Conservation (phyloP, 2,888 invertebrate genomes). For the Hoplodrina blanda region DNA sequence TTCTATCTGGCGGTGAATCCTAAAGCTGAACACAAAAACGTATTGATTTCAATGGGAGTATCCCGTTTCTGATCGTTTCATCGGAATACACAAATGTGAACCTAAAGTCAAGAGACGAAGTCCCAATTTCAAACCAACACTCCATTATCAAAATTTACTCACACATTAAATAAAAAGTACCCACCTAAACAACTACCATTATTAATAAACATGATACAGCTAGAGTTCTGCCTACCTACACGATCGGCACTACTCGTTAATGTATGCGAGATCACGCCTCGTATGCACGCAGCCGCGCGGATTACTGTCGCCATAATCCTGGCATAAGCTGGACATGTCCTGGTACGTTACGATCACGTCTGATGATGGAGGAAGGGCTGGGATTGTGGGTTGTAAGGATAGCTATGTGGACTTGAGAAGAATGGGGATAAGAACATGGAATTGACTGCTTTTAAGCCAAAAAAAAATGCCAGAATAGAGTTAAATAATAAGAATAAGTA, state of each 20-base stretch:
- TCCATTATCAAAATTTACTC: not conserved
- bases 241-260: constrained; percentile 59
- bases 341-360: not conserved
- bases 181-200: constrained; percentile 19
- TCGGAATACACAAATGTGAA: too few species aligned
- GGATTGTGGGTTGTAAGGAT: not conserved
- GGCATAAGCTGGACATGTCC: constrained; percentile 33
- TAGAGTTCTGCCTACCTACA: constrained; percentile 32
- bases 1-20: too few species aligned
- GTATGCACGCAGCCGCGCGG: constrained; percentile 47
- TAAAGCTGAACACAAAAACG: too few species aligned
- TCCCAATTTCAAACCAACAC: not conserved
- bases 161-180: constrained; percentile 5
- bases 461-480: too few species aligned
- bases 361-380: too few species aligned
- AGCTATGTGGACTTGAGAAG: too few species aligned
- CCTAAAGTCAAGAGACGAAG: too few species aligned
- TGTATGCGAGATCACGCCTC: constrained; percentile 65
- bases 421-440: too few species aligned
- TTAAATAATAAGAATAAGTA: too few species aligned
- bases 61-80: too few species aligned
- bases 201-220: constrained; percentile 58
- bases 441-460: too few species aligned
- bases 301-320: constrained; percentile 45
- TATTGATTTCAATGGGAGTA: too few species aligned